Evolutionary conservation across 2,797 vertebrate species (phyloP), one percentile per base, ranked within the genome.

Genomic region (Serranus cabrilla): DNA sequence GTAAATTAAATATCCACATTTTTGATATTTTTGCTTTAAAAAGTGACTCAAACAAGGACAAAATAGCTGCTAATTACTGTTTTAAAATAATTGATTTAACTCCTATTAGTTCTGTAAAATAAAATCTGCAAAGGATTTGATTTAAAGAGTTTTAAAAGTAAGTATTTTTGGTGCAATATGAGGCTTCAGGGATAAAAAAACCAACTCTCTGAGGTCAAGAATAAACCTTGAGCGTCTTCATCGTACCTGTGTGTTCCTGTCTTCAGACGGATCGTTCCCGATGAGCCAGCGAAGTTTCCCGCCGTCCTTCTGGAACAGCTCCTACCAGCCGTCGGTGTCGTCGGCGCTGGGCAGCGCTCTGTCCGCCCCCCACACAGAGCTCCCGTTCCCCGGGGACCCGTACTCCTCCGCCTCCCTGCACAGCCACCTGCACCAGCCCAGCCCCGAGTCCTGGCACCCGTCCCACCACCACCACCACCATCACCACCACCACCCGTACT

Each of bases 231-330:
- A n/a, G n/a, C n/a, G n/a, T n/a, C n/a, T n/a, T n/a, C n/a, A n/a
- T n/a, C n/a, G n/a, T n/a, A 14, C 18, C 27, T 12, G 2, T 63
- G 13, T 51, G 42, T 50, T n/a, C 63, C 5, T 63, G 3, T 77
- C 21, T 43, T 34, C 93, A 95, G 96, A 98, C 0, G 96, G 96
- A 58, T 95, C 96, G 68, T 99, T 97, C 89, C 98, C 98, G 0
- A 99, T 99, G 98, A 99, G 91, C 90, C 98, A 99, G 91, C 94
- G 98, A 74, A 97, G 96, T 88, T 99, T 99, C 90, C 98, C 98
- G 0, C 96, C 97, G 0, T 99, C 98, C 10, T 99, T 99, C 95
- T 99, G 98, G 98, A 99, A 98, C 95, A 98, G 98, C 80, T 94
- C 97, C 0, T 98, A 98, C 93, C 98, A 98, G 90, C 94, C 96